Percentiles rank a stretch among this genome's conserved stretches.
Evolutionary conservation across 2,113 vertebrate species (phyloP).

Genomic region (Nicator chloris): DNA sequence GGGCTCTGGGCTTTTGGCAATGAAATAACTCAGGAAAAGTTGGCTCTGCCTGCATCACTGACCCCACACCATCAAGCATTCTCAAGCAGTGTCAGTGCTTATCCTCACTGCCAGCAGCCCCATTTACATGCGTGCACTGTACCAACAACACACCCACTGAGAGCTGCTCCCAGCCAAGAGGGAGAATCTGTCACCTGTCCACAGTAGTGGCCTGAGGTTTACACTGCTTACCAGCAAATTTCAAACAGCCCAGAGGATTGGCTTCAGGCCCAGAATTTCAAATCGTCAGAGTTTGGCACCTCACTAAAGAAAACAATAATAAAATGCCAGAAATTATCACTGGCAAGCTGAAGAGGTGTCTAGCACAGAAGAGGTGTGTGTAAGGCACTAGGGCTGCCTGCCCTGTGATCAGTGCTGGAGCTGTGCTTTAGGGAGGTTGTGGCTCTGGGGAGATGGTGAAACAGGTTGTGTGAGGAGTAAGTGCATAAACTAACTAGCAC

Average conservation of each 20-base stretch:
- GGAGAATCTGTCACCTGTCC: slow-evolving; percentile 16
- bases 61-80: not conserved
- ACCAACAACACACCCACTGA: not conserved
- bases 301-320: not conserved
- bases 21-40: not conserved
- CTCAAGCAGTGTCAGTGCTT: not conserved
- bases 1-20: not conserved
- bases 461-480: not conserved
- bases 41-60: not conserved
- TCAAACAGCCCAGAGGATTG: not conserved
- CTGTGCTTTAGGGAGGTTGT: not conserved
- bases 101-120: not conserved
- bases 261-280: not conserved
- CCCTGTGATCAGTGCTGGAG: not conserved
- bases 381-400: not conserved
- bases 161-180: not conserved
- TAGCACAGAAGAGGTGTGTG: not conserved
- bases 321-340: not conserved
- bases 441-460: not conserved
- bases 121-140: not conserved
- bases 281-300: not conserved
- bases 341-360: not conserved
- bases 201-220: not conserved
- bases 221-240: not conserved
- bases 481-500: not conserved